Evolutionary conservation across 2,113 vertebrate genomes (phyloP).

Genomic region (Delphinapterus leucas): DNA sequence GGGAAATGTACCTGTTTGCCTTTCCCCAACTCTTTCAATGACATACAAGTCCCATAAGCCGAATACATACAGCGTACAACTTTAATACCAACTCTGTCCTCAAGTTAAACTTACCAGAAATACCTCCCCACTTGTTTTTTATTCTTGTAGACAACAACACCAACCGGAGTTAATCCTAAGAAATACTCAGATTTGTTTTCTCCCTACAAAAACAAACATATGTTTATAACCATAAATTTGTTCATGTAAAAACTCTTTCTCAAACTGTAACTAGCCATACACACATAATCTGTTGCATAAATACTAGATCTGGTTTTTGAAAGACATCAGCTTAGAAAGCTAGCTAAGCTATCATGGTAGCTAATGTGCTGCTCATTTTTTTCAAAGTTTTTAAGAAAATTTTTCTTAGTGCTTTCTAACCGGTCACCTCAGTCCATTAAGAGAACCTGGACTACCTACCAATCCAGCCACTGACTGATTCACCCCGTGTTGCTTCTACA

Average conservation of each 20-base stretch:
- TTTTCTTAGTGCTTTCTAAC: background rate
- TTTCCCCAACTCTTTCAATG: background rate
- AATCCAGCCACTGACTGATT: background rate
- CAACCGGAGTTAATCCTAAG: constrained; percentile 91
- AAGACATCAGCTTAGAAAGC: background rate
- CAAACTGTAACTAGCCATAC: background rate
- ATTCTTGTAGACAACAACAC: constrained; percentile 93
- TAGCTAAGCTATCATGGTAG: background rate
- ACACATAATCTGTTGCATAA: background rate
- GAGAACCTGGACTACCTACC: background rate
- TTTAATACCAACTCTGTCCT: background rate
- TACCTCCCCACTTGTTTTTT: constrained; percentile 95
- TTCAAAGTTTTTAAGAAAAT: background rate
- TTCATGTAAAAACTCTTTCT: background rate
- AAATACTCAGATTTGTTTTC: constrained; percentile 94
- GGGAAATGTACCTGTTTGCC: background rate
- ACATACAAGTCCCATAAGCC: background rate
- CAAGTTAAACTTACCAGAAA: constrained; percentile 90
- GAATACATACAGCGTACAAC: background rate
- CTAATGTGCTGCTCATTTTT: background rate
- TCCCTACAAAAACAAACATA: constrained; percentile 85
- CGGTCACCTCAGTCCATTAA: background rate
- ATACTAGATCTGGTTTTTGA: background rate
- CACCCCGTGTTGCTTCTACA: background rate
- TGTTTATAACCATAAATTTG: background rate